These are phyloP conservation scores for Drosophila ambigua DNA, from an alignment of 1,140 invertebrate species.

Conservation along the genomic window DNA sequence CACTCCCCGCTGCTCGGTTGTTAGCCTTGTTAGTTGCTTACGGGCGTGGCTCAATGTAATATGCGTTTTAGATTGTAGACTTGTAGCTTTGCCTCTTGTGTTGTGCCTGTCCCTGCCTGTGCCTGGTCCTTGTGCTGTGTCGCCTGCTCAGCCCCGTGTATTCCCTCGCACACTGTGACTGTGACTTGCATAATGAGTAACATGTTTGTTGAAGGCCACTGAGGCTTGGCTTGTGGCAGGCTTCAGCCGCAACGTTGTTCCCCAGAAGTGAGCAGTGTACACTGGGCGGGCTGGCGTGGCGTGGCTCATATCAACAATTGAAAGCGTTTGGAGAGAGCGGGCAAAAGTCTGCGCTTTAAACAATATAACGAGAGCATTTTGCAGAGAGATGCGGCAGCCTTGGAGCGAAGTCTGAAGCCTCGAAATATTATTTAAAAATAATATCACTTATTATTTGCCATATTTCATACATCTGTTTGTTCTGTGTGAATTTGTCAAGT, in stretches of 20 bases:
- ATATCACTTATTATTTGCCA: too few species aligned
- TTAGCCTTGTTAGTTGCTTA: conserved; percentile 50
- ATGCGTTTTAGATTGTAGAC: conserved; percentile 58
- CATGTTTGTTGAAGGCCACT: conserved; percentile 55
- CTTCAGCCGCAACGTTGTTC: conserved; percentile 10
- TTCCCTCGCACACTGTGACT: conserved; percentile 33
- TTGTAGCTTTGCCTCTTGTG: conserved; percentile 12
- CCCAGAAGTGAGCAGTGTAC: not conserved
- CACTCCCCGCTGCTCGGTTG: conserved; percentile 12
- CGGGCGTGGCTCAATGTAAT: conserved; percentile 70
- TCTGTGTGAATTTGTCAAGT: too few species aligned
- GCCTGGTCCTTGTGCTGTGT: not conserved
- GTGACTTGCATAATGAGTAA: conserved; percentile 77
- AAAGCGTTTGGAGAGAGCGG: conserved; percentile 23
- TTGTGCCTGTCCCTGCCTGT: not conserved
- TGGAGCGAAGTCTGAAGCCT: too few species aligned
- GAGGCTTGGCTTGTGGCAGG: conserved; percentile 15
- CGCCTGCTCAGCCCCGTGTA: not conserved
- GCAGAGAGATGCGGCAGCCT: too few species aligned
- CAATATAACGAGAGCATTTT: too few species aligned
- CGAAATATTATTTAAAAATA: too few species aligned
- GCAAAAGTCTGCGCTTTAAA: too few species aligned
- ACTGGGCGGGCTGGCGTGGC: not conserved
- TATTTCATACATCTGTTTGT: too few species aligned
- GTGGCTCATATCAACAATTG: conserved; percentile 22